Evolutionary conservation across 2,888 invertebrate genomes (phyloP).

Genomic region (Drosophila falleni): DNA sequence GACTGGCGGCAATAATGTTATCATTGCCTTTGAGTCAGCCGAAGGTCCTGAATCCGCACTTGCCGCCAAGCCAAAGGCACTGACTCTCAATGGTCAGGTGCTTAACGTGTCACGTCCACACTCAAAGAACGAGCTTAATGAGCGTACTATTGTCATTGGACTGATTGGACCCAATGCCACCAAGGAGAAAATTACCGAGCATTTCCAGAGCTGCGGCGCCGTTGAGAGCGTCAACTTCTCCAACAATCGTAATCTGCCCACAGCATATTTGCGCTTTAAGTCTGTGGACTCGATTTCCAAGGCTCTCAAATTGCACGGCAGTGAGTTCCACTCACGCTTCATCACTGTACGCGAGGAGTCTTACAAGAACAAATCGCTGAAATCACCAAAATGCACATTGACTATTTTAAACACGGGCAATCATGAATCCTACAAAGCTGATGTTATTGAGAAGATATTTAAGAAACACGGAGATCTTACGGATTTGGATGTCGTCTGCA

Average conservation of each 20-base stretch:
- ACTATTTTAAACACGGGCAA: conserved; percentile 57
- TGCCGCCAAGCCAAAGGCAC: conserved; percentile 57
- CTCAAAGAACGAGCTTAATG: not conserved
- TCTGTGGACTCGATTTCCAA: conserved; percentile 21
- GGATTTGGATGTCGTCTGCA: conserved; percentile 65
- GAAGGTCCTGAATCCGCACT: conserved; percentile 64
- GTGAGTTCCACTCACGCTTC: conserved; percentile 56
- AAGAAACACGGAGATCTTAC: conserved; percentile 71
- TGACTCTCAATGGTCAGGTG: conserved; percentile 50
- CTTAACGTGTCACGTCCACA: conserved; percentile 26
- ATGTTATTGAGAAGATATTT: conserved; percentile 64
- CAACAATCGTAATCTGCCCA: conserved; percentile 45
- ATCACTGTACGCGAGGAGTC: conserved; percentile 57
- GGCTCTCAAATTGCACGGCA: conserved; percentile 65
- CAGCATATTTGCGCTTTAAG: conserved; percentile 64
- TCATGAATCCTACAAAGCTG: conserved; percentile 40
- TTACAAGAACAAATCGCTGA: not conserved
- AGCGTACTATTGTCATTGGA: conserved; percentile 54
- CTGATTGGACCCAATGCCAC: conserved; percentile 53
- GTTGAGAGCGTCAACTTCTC: conserved; percentile 53
- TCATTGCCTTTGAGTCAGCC: conserved; percentile 61
- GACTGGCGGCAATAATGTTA: conserved; percentile 27
- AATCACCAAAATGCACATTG: conserved; percentile 56
- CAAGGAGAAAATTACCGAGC: conserved; percentile 48
- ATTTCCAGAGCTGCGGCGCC: conserved; percentile 68